A percentile compares a stretch with the other conserved stretches of the same genome.
These are phyloP conservation scores for Acanthiza pusilla DNA, from an alignment of 2,797 vertebrate genomes.

Conservation along the genomic window DNA sequence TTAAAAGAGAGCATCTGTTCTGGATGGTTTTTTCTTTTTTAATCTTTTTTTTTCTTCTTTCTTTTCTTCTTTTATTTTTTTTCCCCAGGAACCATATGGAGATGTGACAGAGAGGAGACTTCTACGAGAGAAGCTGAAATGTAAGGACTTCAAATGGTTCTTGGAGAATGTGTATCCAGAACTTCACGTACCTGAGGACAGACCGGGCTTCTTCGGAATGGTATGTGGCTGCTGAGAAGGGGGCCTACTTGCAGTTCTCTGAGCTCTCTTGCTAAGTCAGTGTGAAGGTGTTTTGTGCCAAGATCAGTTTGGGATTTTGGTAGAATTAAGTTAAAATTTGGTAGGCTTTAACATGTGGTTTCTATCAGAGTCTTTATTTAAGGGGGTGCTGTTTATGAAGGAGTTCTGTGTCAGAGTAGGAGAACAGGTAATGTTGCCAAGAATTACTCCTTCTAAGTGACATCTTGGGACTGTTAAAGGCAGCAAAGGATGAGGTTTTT, in stretches of 20 bases:
- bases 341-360: not conserved
- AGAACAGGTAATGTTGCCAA: not conserved
- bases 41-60: not conserved
- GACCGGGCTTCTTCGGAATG: slow-evolving; percentile 93
- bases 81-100: slow-evolving; percentile 88
- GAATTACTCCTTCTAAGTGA: not conserved
- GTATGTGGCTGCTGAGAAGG: slow-evolving; percentile 65
- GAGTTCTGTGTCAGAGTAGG: not conserved
- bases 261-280: not conserved
- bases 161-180: slow-evolving; percentile 92
- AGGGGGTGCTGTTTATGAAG: not conserved
- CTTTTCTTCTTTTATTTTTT: not conserved
- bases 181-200: slow-evolving; percentile 87
- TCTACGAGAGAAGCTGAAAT: slow-evolving; percentile 83
- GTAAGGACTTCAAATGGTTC: slow-evolving; percentile 93
- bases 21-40: not conserved
- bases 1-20: slow-evolving; percentile 42
- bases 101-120: slow-evolving; percentile 86
- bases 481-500: not conserved
- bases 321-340: not conserved
- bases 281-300: not conserved
- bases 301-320: not conserved
- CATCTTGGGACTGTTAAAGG: not conserved
- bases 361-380: not conserved
- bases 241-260: not conserved